Evolutionary conservation across 2,888 invertebrate species (phyloP).

Genomic region (Lordiphosa andalusiaca): DNA sequence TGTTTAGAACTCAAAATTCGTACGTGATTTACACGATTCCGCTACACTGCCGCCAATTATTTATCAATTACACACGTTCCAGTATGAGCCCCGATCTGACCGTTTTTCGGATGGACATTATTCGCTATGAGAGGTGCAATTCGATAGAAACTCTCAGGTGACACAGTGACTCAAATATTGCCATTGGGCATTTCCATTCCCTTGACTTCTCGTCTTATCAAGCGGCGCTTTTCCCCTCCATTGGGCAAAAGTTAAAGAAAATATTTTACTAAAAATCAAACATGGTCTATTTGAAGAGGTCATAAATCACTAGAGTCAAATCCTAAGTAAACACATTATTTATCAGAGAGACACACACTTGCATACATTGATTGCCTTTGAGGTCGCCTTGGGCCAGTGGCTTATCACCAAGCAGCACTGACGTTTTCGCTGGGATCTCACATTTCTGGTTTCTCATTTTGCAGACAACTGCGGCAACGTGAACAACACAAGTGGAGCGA

Average conservation of each 20-base stretch:
- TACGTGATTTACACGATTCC: no score
- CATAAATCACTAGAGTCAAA: constrained; percentile 71
- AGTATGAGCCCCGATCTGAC: no score
- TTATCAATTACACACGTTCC: no score
- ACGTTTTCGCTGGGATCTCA: constrained; percentile 10
- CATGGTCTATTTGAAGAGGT: constrained; percentile 56
- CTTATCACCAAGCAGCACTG: constrained; percentile 56
- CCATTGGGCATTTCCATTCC: neutral
- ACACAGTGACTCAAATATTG: constrained; percentile 7
- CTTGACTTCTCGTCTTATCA: constrained; percentile 35
- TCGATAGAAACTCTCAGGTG: neutral
- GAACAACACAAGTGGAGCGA: constrained; percentile 69
- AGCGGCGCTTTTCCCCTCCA: constrained; percentile 14
- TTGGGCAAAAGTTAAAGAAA: constrained; percentile 34
- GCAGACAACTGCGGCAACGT: constrained; percentile 79
- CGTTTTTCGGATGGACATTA: no score
- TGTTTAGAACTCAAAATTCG: no score
- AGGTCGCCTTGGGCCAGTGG: constrained; percentile 56
- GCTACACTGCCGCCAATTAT: no score
- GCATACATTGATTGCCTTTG: constrained; percentile 26
- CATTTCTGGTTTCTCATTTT: constrained; percentile 61
- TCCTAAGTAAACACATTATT: constrained; percentile 76
- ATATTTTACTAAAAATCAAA: constrained; percentile 34
- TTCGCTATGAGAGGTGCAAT: no score
- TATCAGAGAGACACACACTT: constrained; percentile 50